Conservation (phyloP, 2,113 vertebrate genomes). For the Indicator maculatus region DNA sequence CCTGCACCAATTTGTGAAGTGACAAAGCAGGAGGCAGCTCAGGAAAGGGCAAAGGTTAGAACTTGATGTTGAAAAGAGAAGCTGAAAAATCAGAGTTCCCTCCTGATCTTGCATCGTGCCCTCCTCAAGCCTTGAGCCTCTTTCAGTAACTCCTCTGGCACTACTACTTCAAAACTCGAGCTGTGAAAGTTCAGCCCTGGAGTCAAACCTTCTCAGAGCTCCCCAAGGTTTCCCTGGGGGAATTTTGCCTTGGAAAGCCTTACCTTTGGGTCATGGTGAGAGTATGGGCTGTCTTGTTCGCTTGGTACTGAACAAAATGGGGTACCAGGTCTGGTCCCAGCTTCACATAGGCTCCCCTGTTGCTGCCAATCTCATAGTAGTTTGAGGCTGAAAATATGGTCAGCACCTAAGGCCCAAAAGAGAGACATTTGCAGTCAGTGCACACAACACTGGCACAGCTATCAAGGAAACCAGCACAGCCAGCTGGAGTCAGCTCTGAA, state of each 20-base stretch:
- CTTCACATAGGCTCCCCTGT: conserved; percentile 91
- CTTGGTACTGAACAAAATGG: conserved; percentile 90
- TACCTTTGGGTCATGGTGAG: conserved; percentile 92
- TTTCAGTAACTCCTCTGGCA: background rate
- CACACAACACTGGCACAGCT: background rate
- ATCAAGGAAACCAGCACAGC: background rate
- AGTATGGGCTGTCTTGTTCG: conserved; percentile 79
- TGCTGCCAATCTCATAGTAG: conserved; percentile 93
- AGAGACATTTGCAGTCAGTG: background rate
- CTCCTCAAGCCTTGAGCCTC: background rate
- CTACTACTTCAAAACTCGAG: background rate
- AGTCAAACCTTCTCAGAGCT: background rate
- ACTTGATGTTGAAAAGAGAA: background rate
- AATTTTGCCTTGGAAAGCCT: conserved; percentile 15
- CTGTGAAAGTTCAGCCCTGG: background rate
- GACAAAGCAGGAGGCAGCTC: background rate
- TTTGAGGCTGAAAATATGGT: conserved; percentile 98
- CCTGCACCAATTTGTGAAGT: background rate
- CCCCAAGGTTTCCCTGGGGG: background rate
- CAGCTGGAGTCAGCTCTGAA: accelerated
- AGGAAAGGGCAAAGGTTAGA: background rate
- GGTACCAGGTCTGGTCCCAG: conserved; percentile 87
- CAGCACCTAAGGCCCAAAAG: conserved; percentile 80
- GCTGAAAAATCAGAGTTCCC: background rate
- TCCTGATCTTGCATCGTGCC: background rate